Conservation (phyloP, 2,888 invertebrate genomes). For the Watsonalla cultraria region DNA sequence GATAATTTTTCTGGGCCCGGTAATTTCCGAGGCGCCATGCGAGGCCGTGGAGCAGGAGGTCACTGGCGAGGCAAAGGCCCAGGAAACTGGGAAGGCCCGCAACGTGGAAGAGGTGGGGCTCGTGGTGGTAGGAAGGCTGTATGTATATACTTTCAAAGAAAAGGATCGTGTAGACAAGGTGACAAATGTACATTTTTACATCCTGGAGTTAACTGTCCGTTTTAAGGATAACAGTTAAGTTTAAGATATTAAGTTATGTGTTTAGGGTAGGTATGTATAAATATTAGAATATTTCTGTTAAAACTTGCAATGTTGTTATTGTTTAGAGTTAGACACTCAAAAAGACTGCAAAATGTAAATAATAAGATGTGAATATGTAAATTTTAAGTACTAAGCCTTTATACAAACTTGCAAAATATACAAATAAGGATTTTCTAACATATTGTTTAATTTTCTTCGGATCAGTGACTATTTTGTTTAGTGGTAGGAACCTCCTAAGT, state of each 20-base stretch:
- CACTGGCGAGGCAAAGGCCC: constrained; percentile 73
- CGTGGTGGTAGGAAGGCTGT: constrained; percentile 78
- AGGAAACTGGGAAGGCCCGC: constrained; percentile 68
- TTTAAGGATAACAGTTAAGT: constrained; percentile 26
- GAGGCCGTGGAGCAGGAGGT: constrained; percentile 71
- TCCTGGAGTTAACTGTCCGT: constrained; percentile 82
- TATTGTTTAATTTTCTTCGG: background rate
- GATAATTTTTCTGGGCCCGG: constrained; percentile 57
- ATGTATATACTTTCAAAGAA: constrained; percentile 88
- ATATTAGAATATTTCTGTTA: too few relatives aligned
- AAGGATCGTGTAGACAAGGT: constrained; percentile 89
- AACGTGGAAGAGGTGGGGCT: constrained; percentile 67
- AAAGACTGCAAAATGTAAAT: constrained; percentile 53
- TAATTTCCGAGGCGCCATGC: constrained; percentile 77
- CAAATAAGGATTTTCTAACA: background rate
- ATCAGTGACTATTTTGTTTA: too few relatives aligned
- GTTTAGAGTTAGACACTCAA: constrained; percentile 27
- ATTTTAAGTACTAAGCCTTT: constrained; percentile 1
- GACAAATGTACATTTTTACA: constrained; percentile 91
- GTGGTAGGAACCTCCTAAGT: too few relatives aligned
- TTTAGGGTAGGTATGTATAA: background rate
- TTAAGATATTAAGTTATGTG: background rate
- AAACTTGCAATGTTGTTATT: constrained; percentile 8
- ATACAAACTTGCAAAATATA: background rate
- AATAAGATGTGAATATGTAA: constrained; percentile 35